Base-by-base conservation (phyloP, 2,113 vertebrate genomes). In the Anser cygnoides region DNA sequence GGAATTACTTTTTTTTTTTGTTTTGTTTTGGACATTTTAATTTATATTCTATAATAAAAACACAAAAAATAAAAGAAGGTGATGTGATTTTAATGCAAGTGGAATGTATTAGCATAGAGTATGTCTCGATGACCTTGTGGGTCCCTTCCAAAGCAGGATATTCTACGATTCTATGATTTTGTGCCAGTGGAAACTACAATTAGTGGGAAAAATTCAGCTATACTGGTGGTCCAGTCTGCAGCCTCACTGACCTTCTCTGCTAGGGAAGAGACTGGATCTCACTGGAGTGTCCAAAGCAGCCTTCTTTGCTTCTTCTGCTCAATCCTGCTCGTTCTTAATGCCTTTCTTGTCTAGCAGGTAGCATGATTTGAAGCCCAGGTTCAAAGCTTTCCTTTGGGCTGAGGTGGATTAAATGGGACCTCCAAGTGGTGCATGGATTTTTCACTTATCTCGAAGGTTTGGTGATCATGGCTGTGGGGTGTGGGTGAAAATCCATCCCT, bases 381-480 rank as follows among this genome's bases (percentile, higher is more conserved):
- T 65, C 46, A 49, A 49, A 49, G 46, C n/a, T 84, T 93, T 90
- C 83, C 72, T 93, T 82, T 16, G 31, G 58, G 58, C 63, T 90
- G 31, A 35, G 46, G 39, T 33, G 52, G 50, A 21, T 20, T 43
- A 67, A 55, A 65, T 26, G 31, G 49, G 62, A 41, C 29, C 35
- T 50, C 37, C 33, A 37, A n/a, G 22, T 7, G 13, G 49, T 7
- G 59, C 29, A 13, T 2, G 10, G 35, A 71, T 84, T 85, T 68
- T 71, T 41, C 43, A 8, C 3, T 87, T 29, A 12, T 74, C 58
- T 75, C 0, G 0, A 44, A 16, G 63, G 35, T 19, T 8, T 71
- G 68, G 59, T 16, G 10, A 22, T 65, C 0, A 0, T 33, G 78
- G 39, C 66, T 2, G 0, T 33, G 28, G 21, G 11, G 10, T 0